Base-by-base conservation (phyloP, 2,797 vertebrate species). In the Mormyrops boulengeri region DNA sequence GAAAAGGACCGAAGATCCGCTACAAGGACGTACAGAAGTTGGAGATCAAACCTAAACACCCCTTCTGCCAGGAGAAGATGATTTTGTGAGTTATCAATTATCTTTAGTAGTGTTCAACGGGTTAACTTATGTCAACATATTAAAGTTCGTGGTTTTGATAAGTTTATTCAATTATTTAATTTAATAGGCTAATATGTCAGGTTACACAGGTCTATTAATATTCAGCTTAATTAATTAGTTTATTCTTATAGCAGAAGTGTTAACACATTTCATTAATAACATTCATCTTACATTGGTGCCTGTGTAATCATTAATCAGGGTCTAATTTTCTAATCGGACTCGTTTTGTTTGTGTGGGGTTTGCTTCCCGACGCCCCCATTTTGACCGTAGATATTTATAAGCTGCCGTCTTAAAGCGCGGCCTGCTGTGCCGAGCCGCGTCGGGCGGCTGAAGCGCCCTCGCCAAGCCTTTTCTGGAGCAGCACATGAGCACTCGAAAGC, bases 11-110 rank as follows among this genome's bases (percentile, higher is more conserved):
- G 82, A 99, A 99, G 96, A 99, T 99, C 93, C 95, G 98, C 90
- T 99, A 98, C 92, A 98, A 98, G 94, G 98, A 99, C 0, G 98
- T 99, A 0, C 97, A 99, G 94, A 99, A 99, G 94, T 95, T 99
- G 96, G 99, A 99, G 95, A 96, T 98, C 92, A 99, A 99, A 96
- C 98, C 98, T 62, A 98, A 98, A 95, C 97, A 99, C 94, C 98
- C 99, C 0, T 98, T 96, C 93, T 99, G 99, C 91, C 97, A 98
- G 91, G 98, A 99, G 94, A 99, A 99, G 95, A 99, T 99, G 98
- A 98, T 99, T 92, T 99, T 99, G 98, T 99, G 96, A 98, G 98
- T 96, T 85, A 73, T 12, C 0, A n/a, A 34, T 50, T 85, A 60
- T 91, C 88, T 85, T 86, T 1, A 3, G 22, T 80, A 80, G 73